Conservation (phyloP, 2,888 invertebrate genomes). For the Mellilla xanthometata region DNA sequence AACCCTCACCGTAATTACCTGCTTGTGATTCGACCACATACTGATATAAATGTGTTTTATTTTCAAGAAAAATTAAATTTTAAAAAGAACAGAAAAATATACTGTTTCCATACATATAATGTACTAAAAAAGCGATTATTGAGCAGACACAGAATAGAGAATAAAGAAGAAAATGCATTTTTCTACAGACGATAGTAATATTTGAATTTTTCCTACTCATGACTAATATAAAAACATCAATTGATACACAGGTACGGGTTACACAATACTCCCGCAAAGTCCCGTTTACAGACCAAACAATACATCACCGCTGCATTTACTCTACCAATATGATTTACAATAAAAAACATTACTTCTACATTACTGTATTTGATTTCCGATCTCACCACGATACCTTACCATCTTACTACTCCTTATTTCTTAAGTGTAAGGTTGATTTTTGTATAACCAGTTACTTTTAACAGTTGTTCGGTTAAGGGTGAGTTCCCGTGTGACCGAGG, state of each 20-base stretch:
- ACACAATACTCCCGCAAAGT: slow-evolving; percentile 18
- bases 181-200: too few relatives aligned
- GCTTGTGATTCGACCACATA: too few relatives aligned
- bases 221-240: too few relatives aligned
- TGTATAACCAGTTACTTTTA: slow-evolving; percentile 4
- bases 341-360: slow-evolving; percentile 43
- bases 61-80: too few relatives aligned
- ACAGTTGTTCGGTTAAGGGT: slow-evolving; percentile 13
- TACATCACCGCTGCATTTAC: slow-evolving; percentile 33
- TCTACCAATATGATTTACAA: slow-evolving; percentile 42
- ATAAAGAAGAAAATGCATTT: too few relatives aligned
- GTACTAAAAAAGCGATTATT: too few relatives aligned
- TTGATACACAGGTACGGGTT: not conserved
- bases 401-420: slow-evolving; percentile 14
- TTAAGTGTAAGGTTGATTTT: slow-evolving; percentile 27
- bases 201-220: too few relatives aligned
- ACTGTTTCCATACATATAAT: too few relatives aligned
- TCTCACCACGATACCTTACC: slow-evolving; percentile 1
- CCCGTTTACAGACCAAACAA: slow-evolving; percentile 30
- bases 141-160: too few relatives aligned
- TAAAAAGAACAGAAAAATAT: too few relatives aligned
- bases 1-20: too few relatives aligned
- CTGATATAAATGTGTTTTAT: too few relatives aligned
- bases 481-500: slow-evolving; percentile 65
- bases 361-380: slow-evolving; percentile 43